Evolutionary conservation across 2,113 vertebrate genomes (phyloP), one percentile per base, ranked within the genome.

Genomic region (Tautogolabrus adspersus): DNA sequence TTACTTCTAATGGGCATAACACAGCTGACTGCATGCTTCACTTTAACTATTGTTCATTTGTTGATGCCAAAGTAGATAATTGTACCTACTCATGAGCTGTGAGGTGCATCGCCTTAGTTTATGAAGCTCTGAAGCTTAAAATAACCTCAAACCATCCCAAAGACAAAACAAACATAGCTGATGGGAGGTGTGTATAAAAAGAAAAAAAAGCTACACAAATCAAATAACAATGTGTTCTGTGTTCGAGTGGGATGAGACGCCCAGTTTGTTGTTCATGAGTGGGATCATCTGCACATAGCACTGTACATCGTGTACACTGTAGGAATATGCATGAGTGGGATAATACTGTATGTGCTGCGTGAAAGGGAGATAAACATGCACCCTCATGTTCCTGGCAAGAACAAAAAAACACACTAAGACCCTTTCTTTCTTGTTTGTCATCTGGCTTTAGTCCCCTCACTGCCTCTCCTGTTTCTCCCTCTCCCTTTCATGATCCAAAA

Each of bases 21-120:
- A 22, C 1, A 13, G 19, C 58, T 30, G 56, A 75, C 21, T 46
- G 8, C 18, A 54, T 64, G 52, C 51, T 52, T 66, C 55, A 68
- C 19, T 21, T 10, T n/a, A 21, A 44, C 18, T 21, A 15, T 46
- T 18, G 15, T 9, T 81, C 30, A 65, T 72, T 44, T 44, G 37
- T 18, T 62, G 67, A 72, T 51, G 40, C 62, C 54, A 34, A 16
- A 73, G 70, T 61, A 72, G 23, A 77, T 72, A 68, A 79, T 44
- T 66, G 56, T 19, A 12, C 40, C 57, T 75, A 44, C 75, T 77
- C 46, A 44, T 46, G 23, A 34, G 40, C 58, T 56, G 37, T 61
- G 18, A 40, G 40, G 63, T 56, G 37, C 66, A 75, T 69, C 62
- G 68, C 34, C 18, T 18, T 77, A 64, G 77, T 75, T 21, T 34